These are phyloP conservation scores for Neosalanx taihuensis DNA, from an alignment of 2,797 vertebrate genomes.

Conservation along the genomic window DNA sequence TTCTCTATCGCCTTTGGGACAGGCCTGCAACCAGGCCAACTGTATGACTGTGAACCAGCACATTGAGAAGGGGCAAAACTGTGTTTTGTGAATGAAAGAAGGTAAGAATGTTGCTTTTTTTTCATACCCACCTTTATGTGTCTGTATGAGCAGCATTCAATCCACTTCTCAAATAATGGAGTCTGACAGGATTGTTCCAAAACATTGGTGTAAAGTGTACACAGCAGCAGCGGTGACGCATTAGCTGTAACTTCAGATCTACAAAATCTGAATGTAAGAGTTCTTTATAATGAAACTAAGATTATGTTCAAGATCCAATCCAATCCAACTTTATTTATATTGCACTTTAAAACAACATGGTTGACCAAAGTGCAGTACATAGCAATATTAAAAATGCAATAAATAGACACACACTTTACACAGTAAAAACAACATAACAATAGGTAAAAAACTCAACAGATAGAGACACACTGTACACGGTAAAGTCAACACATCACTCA, in stretches of 20 bases:
- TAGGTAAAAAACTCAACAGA: no score
- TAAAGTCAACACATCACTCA: no score
- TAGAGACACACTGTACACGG: no score
- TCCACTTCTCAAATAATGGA: slow-evolving; percentile 63
- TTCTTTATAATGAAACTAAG: not conserved
- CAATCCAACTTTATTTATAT: no score
- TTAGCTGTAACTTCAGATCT: no score
- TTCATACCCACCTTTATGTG: slow-evolving; percentile 24
- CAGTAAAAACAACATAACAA: no score
- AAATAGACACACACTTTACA: no score
- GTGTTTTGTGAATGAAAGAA: slow-evolving; percentile 66
- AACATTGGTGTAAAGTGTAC: slow-evolving; percentile 51
- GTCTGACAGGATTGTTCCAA: slow-evolving; percentile 57
- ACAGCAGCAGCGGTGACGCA: slow-evolving; percentile 8
- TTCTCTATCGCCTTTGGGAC: not conserved
- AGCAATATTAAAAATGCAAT: no score
- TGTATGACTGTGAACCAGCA: not conserved
- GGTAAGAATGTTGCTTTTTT: slow-evolving; percentile 61
- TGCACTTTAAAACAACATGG: no score
- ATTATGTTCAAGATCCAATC: no score
- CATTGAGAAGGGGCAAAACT: slow-evolving; percentile 17
- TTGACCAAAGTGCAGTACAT: no score
- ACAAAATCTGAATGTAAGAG: no score
- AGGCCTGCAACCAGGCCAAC: not conserved
- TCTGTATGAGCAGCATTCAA: slow-evolving; percentile 34